Percentiles rank a stretch among this genome's conserved stretches.
These are phyloP conservation scores for Eumeta japonica DNA, from an alignment of 1,140 invertebrate species.

Conservation along the genomic window DNA sequence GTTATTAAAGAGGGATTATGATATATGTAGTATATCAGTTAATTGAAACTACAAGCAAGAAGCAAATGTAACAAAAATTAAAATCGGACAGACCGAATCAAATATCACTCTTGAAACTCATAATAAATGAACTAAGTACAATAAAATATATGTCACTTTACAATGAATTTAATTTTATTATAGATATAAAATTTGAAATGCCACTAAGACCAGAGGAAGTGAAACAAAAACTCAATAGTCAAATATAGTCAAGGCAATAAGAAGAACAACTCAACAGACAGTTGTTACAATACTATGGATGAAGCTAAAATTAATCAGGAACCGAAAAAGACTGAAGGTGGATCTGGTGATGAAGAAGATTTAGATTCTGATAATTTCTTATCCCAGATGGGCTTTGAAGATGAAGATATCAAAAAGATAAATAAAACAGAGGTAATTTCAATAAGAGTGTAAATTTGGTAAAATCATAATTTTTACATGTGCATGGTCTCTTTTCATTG, in stretches of 20 bases:
- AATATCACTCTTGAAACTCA: no score
- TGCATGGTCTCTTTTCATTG: no score
- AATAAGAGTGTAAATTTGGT: background rate
- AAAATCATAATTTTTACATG: no score
- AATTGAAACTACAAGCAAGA: no score
- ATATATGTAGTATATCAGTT: no score
- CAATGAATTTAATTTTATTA: slow-evolving; percentile 14
- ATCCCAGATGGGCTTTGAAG: slow-evolving; percentile 74
- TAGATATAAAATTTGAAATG: slow-evolving; percentile 77
- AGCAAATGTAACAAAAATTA: no score
- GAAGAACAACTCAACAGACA: slow-evolving; percentile 40
- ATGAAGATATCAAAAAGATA: slow-evolving; percentile 74
- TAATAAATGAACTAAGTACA: no score
- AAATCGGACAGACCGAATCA: no score
- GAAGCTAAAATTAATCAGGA: slow-evolving; percentile 16
- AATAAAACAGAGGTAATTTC: slow-evolving; percentile 65
- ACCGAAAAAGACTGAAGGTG: slow-evolving; percentile 42
- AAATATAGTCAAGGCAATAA: slow-evolving; percentile 37
- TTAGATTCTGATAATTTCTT: slow-evolving; percentile 71
- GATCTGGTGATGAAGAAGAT: slow-evolving; percentile 64
- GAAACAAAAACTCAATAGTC: slow-evolving; percentile 38
- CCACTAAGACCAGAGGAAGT: slow-evolving; percentile 58
- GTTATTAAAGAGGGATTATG: no score
- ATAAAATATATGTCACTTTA: background rate
- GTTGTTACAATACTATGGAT: slow-evolving; percentile 49